Evolutionary conservation across 2,797 vertebrate species (phyloP), one percentile per base, ranked within the genome.

Genomic region (Periophthalmus magnuspinnatus): DNA sequence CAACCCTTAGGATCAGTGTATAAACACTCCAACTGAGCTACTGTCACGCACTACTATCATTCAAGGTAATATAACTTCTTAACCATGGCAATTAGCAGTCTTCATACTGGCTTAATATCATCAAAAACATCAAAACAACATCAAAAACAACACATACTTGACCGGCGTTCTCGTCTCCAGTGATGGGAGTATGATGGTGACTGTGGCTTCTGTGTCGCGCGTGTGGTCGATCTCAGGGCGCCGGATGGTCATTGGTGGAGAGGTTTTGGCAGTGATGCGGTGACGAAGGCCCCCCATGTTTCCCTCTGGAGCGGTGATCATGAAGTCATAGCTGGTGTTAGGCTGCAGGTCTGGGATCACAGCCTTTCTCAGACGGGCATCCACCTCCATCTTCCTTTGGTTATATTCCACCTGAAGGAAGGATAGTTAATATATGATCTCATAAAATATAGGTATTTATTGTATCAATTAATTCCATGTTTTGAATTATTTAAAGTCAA

Each of bases 231-330:
- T 92, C 70, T 95, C 94, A 0, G 97, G 97, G 54, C 97, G 96
- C 76, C 91, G 91, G 34, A 95, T 93, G 64, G 94, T 81, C 86
- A 99, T 93, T 61, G 94, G 94, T 0, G 96, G 96, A 33, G 98
- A 97, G 0, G 98, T 99, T 89, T 95, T 96, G 78, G 96, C 97
- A 0, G 95, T 94, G 0, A 99, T 96, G 0, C 95, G 97, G 87
- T 98, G 97, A 87, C 98, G 96, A 65, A 99, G 93, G 45, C 96
- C 96, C 0, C 97, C 96, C 93, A 97, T 94, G 93, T 97, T 97
- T 38, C 96, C 96, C 79, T 96, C 96, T 0, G 95, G 94, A 80
- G 93, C 95, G 10, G 95, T 98, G 79, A 99, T 95, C 83, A 95
- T 96, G 0, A 99, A 99, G 84, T 95, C 96, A 33, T 99, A 99